These are phyloP conservation scores for Drosophila niveifrons DNA, from an alignment of 2,888 invertebrate species.

Conservation along the genomic window DNA sequence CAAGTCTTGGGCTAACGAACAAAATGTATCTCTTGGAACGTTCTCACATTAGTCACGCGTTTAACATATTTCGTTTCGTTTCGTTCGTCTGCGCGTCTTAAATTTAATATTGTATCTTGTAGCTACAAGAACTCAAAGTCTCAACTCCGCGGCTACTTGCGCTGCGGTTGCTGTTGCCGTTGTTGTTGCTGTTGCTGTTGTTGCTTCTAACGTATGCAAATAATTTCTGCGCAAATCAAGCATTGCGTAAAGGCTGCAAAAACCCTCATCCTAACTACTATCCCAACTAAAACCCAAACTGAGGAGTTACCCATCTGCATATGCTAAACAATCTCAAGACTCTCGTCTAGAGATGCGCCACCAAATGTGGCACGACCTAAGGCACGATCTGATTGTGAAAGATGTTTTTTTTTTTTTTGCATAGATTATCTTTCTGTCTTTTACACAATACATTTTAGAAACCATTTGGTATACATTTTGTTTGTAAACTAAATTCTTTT, in stretches of 20 bases:
- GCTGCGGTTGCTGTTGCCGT: slow-evolving; percentile 12
- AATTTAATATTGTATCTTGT: slow-evolving; percentile 77
- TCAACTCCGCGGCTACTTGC: slow-evolving; percentile 7
- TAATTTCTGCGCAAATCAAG: slow-evolving; percentile 75
- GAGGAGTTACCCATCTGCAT: slow-evolving; percentile 67
- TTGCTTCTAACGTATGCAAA: slow-evolving; percentile 64
- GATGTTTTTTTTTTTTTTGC: too few relatives aligned
- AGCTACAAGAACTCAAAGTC: slow-evolving; percentile 35
- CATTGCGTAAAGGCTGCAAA: slow-evolving; percentile 71
- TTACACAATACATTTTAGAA: too few relatives aligned
- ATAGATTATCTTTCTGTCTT: too few relatives aligned
- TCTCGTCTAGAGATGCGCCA: slow-evolving; percentile 15
- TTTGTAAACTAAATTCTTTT: too few relatives aligned
- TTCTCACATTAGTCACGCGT: slow-evolving; percentile 82
- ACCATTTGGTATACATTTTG: too few relatives aligned
- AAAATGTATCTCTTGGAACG: slow-evolving; percentile 74
- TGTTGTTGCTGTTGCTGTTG: slow-evolving; percentile 12
- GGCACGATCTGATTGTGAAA: too few relatives aligned
- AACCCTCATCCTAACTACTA: slow-evolving; percentile 33
- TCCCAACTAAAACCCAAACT: slow-evolving; percentile 31
- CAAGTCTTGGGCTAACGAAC: slow-evolving; percentile 69
- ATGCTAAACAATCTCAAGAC: slow-evolving; percentile 63
- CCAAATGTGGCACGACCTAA: not conserved
- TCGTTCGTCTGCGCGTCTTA: slow-evolving; percentile 68
- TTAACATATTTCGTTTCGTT: slow-evolving; percentile 80